Evolutionary conservation across 1,140 invertebrate species (phyloP), one percentile per base, ranked within the genome.

Genomic region (Augochlora pura): DNA sequence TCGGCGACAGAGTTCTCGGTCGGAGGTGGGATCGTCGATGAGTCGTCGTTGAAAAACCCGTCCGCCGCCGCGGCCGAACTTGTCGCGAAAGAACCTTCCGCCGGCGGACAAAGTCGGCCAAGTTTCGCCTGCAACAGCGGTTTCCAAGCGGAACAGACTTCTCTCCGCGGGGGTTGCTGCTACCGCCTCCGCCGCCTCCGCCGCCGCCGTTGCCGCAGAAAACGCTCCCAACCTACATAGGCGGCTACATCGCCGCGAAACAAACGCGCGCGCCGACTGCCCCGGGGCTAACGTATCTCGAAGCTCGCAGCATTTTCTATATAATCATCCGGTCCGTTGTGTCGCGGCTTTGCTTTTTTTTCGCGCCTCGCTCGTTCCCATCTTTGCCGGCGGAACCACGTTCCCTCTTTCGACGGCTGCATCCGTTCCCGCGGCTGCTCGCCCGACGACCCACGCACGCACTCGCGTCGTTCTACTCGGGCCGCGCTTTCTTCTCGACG

Each of bases 311-410:
- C 73, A 81, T 76, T 79, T 79, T 81, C 79, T 52, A 81, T 81
- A 77, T 81, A 81, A 81, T 81, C 79, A 81, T 77, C 79, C 73
- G 73, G 79, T 77, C 49, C 60, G 73, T 80, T 75, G 77, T 80
- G 32, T 4, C n/a, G 3, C 65, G 32, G 46, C 32, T 32, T 32
- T 32, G 32, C 32, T 32, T 32, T 32, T 52, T 57, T 57, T 63
- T 69, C 59, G 27, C 46, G n/a, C 25, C 74, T 69, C 78, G 32
- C 60, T 76, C 78, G 18, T 27, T 69, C 54, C 69, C 46, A 63
- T 69, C 63, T 25, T 16, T n/a, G 27, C n/a, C 23, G 27, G 18
- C 23, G 21, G 21, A n/a, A 32, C 65, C 57, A 8, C 9, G 39
- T 32, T 14, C 16, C n/a, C 39, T 9, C 9, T 57, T 57, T 57